Percentiles rank a stretch among this genome's conserved stretches.
phyloP scores from a whole-genome alignment of 2,113 vertebrate genomes.

The Menura novaehollandiae region DNA sequence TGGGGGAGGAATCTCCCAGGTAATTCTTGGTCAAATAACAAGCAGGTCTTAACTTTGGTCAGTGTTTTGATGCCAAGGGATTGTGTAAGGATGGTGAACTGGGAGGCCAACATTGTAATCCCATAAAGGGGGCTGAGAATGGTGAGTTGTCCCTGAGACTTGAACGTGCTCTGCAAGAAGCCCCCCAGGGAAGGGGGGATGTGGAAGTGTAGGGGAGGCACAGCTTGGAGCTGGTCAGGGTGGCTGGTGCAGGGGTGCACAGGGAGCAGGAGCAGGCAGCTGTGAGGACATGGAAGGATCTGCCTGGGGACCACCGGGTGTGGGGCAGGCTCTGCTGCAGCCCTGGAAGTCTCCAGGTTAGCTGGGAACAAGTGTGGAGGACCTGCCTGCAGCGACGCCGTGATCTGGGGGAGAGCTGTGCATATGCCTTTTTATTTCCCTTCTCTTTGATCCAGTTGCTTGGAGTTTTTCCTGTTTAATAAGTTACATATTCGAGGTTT shows the following conservation, averaged over 20 bases:
- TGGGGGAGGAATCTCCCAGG: not conserved
- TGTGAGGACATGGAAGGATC: not conserved
- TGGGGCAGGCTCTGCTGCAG: not conserved
- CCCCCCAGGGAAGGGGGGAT: not conserved
- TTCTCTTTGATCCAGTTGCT: not conserved
- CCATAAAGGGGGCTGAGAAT: accelerated
- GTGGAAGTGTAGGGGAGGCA: not conserved
- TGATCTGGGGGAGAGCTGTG: not conserved
- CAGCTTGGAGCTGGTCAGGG: accelerated
- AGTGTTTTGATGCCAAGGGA: not conserved
- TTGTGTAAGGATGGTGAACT: not conserved
- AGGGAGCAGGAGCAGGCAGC: not conserved
- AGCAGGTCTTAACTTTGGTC: not conserved
- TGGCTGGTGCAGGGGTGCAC: not conserved
- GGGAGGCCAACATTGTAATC: not conserved
- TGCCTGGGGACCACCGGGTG: not conserved
- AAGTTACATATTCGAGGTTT: not conserved
- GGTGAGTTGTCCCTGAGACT: not conserved
- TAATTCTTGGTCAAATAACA: not conserved
- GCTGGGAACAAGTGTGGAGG: not conserved
- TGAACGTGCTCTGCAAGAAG: not conserved
- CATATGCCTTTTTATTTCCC: not conserved
- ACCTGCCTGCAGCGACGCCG: not conserved
- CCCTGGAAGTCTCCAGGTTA: not conserved
- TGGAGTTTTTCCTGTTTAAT: not conserved